Conservation (phyloP, 1,140 invertebrate genomes). For the Trichoplusia ni region DNA sequence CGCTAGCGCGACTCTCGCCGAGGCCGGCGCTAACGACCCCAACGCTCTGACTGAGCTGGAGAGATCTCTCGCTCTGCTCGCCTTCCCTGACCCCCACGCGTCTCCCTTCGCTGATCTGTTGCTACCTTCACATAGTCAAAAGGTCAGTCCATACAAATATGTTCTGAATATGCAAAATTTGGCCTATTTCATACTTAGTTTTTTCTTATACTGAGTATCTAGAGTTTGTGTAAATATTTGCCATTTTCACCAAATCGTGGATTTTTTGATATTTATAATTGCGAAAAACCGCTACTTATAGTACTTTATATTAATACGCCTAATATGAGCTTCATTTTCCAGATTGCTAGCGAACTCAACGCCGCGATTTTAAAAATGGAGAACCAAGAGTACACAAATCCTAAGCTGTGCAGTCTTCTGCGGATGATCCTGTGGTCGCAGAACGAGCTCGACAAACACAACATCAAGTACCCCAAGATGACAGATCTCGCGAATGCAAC, state of each 20-base stretch:
- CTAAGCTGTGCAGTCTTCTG: conserved; percentile 94
- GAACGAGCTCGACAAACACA: conserved; percentile 96
- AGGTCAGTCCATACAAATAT: conserved; percentile 82
- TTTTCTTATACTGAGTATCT: too few relatives aligned
- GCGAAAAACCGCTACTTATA: too few relatives aligned
- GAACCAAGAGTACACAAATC: conserved; percentile 93
- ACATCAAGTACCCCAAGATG: conserved; percentile 96
- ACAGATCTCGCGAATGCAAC: conserved; percentile 91
- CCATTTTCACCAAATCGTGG: too few relatives aligned
- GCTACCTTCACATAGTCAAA: conserved; percentile 95
- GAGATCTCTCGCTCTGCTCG: conserved; percentile 95
- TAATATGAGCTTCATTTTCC: conserved; percentile 8
- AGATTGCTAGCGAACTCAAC: conserved; percentile 98
- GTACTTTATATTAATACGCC: background rate
- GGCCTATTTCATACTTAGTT: too few relatives aligned
- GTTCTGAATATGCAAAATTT: too few relatives aligned
- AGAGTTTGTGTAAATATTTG: too few relatives aligned
- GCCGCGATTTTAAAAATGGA: conserved; percentile 96
- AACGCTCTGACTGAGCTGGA: conserved; percentile 89
- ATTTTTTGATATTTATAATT: too few relatives aligned
- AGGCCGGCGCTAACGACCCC: conserved; percentile 95
- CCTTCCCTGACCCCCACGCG: conserved; percentile 97
- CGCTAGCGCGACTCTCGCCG: conserved; percentile 95
- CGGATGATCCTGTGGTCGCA: conserved; percentile 98
- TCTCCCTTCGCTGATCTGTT: conserved; percentile 98